A percentile compares a stretch with the other conserved stretches of the same genome.
Conservation (phyloP, 2,113 vertebrate genomes). For the Heptranchias perlo region DNA sequence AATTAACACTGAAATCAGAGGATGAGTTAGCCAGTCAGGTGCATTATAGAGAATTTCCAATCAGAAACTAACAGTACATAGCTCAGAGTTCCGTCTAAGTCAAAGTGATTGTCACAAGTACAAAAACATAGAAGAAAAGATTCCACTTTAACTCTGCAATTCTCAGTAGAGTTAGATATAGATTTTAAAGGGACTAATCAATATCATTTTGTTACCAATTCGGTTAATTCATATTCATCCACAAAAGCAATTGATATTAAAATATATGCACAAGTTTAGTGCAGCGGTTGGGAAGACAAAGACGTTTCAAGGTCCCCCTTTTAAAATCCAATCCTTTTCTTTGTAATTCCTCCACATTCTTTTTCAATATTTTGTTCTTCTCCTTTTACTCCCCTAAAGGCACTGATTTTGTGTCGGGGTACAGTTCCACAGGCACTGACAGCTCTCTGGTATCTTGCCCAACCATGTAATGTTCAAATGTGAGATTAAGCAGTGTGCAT, state of each 20-base stretch:
- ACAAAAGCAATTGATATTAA: not conserved
- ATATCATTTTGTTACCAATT: not conserved
- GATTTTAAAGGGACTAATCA: not conserved
- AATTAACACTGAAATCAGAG: not conserved
- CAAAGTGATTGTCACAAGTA: not conserved
- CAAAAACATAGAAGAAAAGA: not conserved
- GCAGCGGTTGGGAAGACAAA: not conserved
- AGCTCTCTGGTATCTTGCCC: no score
- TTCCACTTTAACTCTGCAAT: not conserved
- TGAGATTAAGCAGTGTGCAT: no score
- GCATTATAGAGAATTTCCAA: conserved; percentile 9
- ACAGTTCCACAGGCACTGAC: no score
- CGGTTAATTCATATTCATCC: not conserved
- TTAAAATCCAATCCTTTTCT: not conserved
- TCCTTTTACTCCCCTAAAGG: no score
- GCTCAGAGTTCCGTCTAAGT: not conserved
- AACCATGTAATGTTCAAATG: no score
- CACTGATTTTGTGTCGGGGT: no score
- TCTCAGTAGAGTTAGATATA: not conserved
- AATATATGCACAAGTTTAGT: not conserved
- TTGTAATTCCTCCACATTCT: not conserved
- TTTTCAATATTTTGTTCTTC: no score
- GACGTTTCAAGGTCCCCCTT: not conserved
- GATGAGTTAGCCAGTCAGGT: not conserved
- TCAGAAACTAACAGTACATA: not conserved